Evolutionary conservation across 2,797 vertebrate genomes (phyloP).

Genomic region (Pipistrellus nathusii): DNA sequence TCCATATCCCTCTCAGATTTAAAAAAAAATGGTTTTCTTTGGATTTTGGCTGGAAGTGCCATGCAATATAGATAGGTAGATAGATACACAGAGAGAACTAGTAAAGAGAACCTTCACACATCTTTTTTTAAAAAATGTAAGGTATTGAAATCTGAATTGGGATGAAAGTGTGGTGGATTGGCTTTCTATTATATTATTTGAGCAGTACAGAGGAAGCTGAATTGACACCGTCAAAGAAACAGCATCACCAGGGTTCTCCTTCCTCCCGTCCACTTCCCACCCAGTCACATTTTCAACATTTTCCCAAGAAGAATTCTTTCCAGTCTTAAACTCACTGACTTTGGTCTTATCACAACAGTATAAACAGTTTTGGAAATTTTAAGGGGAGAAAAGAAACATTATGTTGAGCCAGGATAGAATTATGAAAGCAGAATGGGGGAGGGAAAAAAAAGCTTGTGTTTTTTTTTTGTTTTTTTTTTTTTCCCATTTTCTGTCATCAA

Average conservation of each 20-base stretch:
- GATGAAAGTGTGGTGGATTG: background rate
- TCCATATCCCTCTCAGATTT: background rate
- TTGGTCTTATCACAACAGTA: slow-evolving; percentile 51
- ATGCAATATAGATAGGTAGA: background rate
- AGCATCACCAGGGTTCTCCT: background rate
- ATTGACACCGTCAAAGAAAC: background rate
- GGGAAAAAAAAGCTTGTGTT: background rate
- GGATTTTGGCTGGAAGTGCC: background rate
- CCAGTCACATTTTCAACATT: background rate
- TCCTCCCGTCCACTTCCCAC: background rate
- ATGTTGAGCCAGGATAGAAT: slow-evolving; percentile 21
- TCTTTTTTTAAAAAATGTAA: background rate
- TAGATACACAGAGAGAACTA: background rate
- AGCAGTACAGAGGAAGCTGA: background rate
- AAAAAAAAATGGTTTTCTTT: slow-evolving; percentile 23
- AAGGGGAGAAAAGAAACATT: background rate
- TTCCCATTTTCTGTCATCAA: slow-evolving; percentile 55
- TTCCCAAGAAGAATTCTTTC: slow-evolving; percentile 58
- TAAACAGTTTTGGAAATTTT: slow-evolving; percentile 35
- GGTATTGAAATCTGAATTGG: background rate
- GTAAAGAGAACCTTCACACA: background rate
- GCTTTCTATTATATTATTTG: slow-evolving; percentile 6
- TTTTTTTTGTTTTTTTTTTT: slow-evolving; percentile 12
- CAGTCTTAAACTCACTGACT: background rate
- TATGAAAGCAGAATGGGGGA: background rate